Evolutionary conservation across 2,888 invertebrate species (phyloP), one percentile per base, ranked within the genome.

Genomic region (Loripinus fragilis): DNA sequence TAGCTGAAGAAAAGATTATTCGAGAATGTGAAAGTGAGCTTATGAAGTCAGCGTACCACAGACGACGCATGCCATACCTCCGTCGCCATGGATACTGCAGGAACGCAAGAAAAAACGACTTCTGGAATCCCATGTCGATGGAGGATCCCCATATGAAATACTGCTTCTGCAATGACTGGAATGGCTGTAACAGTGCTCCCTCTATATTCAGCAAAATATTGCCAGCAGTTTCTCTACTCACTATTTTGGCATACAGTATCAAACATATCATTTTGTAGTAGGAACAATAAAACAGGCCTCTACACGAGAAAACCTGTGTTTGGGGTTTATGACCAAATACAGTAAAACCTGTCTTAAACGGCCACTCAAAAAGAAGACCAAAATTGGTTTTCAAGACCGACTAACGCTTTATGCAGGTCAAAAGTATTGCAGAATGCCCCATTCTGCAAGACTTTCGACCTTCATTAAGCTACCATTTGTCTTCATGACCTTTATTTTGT

Each of bases 161-260:
- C 85, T 93, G 93, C 75, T 93, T 93, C 87, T 93, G 93, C 77
- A 93, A 93, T 83, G 93, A 93, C 75, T 92, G 90, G 89, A 92
- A 93, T 74, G 93, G 93, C 20, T 93, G 93, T 81, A 93, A 93
- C 83, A 78, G 87, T 12, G 91, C 89, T 3, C 50, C 76, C 5
- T 69, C 55, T 38, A 7, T 83, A 0, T 68, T 52, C 50, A 64
- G 55, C 33, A 78, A 38, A 30, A 50, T 76, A 33, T 35, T 78
- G 28, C 78, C 83, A 69, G 67, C 80, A 48, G 23, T 77, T 60
- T 79, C 82, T 69, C 74, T 80, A 78, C 74, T 79, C 68, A 52
- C 41, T 15, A 12, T 41, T 2, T 20, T 65, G 35, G 65, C 65
- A 30, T 65, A 33, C 20, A n/a, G 35, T 65, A 8, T 65, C 10